Percentiles rank a stretch among this genome's conserved stretches.
These are phyloP conservation scores for Coenobita brevimanus DNA, from an alignment of 1,140 invertebrate species.

Conservation along the genomic window DNA sequence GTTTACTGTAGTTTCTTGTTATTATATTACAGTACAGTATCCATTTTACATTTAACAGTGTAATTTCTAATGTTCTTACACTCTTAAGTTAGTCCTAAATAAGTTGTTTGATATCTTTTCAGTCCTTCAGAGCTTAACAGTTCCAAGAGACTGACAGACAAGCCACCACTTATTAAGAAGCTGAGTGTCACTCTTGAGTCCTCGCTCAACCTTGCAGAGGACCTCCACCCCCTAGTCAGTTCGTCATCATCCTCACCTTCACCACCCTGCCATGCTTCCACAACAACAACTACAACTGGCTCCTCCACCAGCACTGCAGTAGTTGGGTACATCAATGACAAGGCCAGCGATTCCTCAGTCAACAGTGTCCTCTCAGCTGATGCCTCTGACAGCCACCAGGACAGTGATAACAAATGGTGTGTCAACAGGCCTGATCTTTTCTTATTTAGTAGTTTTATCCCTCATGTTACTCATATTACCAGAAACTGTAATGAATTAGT, in stretches of 20 bases:
- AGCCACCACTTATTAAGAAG: conserved; percentile 87
- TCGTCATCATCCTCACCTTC: conserved; percentile 50
- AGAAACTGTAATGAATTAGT: no score
- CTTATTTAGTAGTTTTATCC: no score
- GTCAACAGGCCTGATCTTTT: no score
- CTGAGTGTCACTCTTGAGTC: conserved; percentile 82
- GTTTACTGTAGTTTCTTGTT: no score
- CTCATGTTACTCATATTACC: no score
- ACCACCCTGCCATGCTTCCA: conserved; percentile 77
- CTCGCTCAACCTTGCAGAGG: conserved; percentile 53
- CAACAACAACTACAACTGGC: conserved; percentile 35
- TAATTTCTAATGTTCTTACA: not conserved
- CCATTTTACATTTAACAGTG: not conserved
- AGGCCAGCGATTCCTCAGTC: conserved; percentile 74
- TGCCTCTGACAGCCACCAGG: conserved; percentile 76
- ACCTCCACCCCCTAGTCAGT: conserved; percentile 55
- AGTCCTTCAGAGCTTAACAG: conserved; percentile 91
- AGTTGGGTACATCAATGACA: conserved; percentile 73
- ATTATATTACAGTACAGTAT: no score
- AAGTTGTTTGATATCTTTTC: conserved; percentile 73
- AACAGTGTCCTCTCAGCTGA: conserved; percentile 70
- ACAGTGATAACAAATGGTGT: conserved; percentile 77
- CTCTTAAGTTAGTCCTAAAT: no score
- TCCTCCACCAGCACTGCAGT: conserved; percentile 57
- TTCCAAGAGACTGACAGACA: conserved; percentile 85